phyloP scores from a whole-genome alignment of 1,140 invertebrate genomes.

The Ptiloglossa arizonensis region DNA sequence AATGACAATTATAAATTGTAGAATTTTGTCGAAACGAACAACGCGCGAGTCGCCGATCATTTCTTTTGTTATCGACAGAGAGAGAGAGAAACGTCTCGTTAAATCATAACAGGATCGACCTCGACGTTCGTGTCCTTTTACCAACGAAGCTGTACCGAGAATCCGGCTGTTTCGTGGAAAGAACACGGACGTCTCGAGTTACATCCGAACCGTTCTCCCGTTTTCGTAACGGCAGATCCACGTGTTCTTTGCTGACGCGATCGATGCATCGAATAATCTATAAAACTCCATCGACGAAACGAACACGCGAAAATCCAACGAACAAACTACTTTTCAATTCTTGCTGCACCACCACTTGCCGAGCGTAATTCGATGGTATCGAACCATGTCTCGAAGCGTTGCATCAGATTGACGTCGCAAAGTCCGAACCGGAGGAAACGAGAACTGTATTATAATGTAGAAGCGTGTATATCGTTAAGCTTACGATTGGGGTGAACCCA shows the following conservation, averaged over 20 bases:
- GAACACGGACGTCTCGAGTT: slow-evolving; percentile 7
- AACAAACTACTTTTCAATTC: slow-evolving; percentile 6
- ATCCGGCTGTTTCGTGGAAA: not conserved
- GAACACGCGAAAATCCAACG: slow-evolving; percentile 23
- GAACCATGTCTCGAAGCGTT: not conserved
- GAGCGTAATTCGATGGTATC: too few species aligned
- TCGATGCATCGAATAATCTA: not conserved
- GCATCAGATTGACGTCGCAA: slow-evolving; percentile 1
- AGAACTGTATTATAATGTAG: slow-evolving; percentile 55
- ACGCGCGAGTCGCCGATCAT: too few species aligned
- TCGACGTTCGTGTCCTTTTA: slow-evolving; percentile 9
- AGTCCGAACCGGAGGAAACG: slow-evolving; percentile 5
- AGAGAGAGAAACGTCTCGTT: not conserved
- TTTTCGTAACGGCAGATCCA: slow-evolving; percentile 34
- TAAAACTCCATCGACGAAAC: not conserved
- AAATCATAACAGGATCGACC: slow-evolving; percentile 27
- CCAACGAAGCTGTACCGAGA: not conserved
- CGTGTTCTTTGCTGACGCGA: slow-evolving; percentile 4
- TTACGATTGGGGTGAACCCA: slow-evolving; percentile 54
- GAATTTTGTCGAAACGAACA: too few species aligned
- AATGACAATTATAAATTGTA: not conserved
- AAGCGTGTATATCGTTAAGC: slow-evolving; percentile 58
- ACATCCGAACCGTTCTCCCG: slow-evolving; percentile 35
- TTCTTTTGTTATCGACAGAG: not conserved
- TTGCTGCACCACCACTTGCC: not conserved